Conservation (phyloP, 2,113 vertebrate genomes). For the Hymenochirus boettgeri region DNA sequence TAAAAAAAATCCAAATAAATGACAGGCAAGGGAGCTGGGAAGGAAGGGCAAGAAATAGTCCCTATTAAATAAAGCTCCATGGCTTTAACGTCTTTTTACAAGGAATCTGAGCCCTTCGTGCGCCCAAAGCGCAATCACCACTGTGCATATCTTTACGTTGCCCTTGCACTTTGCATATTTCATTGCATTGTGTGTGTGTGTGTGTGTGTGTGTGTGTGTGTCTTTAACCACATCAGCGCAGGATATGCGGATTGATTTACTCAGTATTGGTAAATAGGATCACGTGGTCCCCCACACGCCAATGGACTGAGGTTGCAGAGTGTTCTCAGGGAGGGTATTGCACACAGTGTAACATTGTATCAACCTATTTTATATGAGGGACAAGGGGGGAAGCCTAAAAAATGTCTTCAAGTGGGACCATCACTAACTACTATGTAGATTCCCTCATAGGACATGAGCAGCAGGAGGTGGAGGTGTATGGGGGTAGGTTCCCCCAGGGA, state of each 20-base stretch:
- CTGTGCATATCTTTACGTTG: not conserved
- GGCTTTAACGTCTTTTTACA: too few relatives aligned
- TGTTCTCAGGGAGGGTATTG: conserved; percentile 90
- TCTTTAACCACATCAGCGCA: conserved; percentile 56
- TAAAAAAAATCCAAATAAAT: too few relatives aligned
- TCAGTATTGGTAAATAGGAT: conserved; percentile 99
- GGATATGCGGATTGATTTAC: conserved; percentile 97
- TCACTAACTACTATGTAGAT: conserved; percentile 97
- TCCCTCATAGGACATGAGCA: conserved; percentile 90
- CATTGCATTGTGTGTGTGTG: too few relatives aligned
- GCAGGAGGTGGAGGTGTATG: conserved; percentile 89
- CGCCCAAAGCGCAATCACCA: too few relatives aligned
- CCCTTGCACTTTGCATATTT: conserved; percentile 45
- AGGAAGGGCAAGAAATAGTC: too few relatives aligned
- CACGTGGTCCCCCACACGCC: conserved; percentile 97
- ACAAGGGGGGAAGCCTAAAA: conserved; percentile 81
- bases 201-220: too few relatives aligned
- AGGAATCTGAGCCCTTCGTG: too few relatives aligned
- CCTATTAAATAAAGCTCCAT: too few relatives aligned
- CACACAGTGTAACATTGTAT: conserved; percentile 81
- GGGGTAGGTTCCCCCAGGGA: conserved; percentile 80
- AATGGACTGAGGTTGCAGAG: conserved; percentile 93
- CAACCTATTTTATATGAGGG: conserved; percentile 90
- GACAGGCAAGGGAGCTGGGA: too few relatives aligned
- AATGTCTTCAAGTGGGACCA: conserved; percentile 95